Base-by-base conservation (phyloP, 2,888 invertebrate species). In the Andrena hattorfiana region DNA sequence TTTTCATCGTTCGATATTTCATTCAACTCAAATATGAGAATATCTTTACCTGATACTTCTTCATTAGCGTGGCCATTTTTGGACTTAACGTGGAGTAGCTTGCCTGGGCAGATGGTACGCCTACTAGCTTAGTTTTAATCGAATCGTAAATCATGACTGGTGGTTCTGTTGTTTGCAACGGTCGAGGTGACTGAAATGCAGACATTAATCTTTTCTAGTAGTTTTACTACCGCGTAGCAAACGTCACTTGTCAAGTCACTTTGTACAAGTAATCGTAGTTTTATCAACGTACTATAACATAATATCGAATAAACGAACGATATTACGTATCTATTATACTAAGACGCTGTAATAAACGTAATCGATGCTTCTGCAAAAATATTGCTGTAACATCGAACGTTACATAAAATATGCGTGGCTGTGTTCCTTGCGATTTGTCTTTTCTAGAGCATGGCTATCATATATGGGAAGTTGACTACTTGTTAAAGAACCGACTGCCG, bases 91-190 rank as follows among this genome's bases (percentile, higher is more conserved):
- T 78, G 2, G 66, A 72, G 20, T 67, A 74, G 2, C 16, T 23
- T 1, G 30, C 51, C 4, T 0, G 8, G 3, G 0, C 0, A 5
- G 32, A 1, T 10, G 5, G 20, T 30, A n/a, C 16, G 5, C 10
- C 28, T 7, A 70, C 79, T 0, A 85, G 68, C 35, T 87, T 86
- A 7, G 87, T 84, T 32, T 87, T 89, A 16, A 87, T 69, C 0
- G 85, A 56, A 35, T 91, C 92, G 26, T 73, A 91, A 30, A 91
- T 84, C 76, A 92, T 86, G 49, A 71, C 81, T 75, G 89, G 88
- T 62, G 77, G 70, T 10, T 92, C 90, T 6, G 71, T 10, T 4
- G 68, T 85, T 30, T 90, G 82, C 73, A 92, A 67, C 63, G 88
- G 85, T 13, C 26, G 49, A 8, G 91, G 84, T 4, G 87, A 77